Evolutionary conservation across 1,140 invertebrate genomes (phyloP), one percentile per base, ranked within the genome.

Genomic region (Penaeus indicus): DNA sequence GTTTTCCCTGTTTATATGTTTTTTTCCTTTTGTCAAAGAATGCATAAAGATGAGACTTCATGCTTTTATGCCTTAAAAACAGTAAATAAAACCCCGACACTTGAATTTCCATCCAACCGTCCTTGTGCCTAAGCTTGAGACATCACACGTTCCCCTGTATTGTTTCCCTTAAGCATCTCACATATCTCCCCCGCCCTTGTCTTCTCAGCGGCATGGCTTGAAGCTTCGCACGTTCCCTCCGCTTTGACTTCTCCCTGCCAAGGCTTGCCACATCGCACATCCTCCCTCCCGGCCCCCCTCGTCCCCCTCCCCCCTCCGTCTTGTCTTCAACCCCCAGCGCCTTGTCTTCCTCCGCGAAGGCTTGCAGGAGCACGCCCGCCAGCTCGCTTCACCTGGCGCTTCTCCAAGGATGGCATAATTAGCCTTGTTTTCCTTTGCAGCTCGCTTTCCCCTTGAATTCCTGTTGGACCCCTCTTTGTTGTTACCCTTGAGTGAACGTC

Each of bases 321-420:
- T 75, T 38, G 25, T 25, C 69, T 38, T 25, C 69, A 25, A 32
- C 69, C 69, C 38, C 69, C 69, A 32, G 21, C 72, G 27, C n/a
- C 72, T 75, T 38, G 11, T 75, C 72, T 38, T 75, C 72, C 13
- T 75, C 72, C 27, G 72, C 72, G 72, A 27, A 27, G 42, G 72
- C 42, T 75, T 75, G 72, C 72, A 75, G 72, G 72, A 27, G 27
- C 72, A 75, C 72, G 72, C 72, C 42, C 72, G 42, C 27, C 72
- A 27, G 27, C 72, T 38, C 72, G 27, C 27, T 75, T 75, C 72
- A 82, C 69, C 86, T 83, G 86, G 80, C 86, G 80, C 69, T 72
- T 63, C 67, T 87, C 86, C 86, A 88, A 83, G 79, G 85, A 86
- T 79, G 85, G 79, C 60, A 86, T 86, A 86, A 86, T 86, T 86